phyloP scores from a whole-genome alignment of 92 coral and sea anemone species.

The Bergia sp. region DNA sequence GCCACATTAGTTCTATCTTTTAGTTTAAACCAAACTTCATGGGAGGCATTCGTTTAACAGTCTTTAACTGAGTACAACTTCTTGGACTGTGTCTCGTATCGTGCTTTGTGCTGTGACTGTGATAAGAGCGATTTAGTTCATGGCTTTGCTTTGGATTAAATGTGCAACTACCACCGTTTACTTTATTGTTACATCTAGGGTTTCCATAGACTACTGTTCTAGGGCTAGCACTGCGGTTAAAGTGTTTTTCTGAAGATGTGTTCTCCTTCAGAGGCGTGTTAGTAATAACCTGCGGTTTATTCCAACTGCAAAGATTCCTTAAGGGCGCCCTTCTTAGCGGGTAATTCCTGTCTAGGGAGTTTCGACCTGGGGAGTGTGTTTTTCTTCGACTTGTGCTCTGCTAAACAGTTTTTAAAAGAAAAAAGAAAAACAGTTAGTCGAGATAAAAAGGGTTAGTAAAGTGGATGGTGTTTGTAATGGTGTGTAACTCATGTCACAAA shows the following conservation, averaged over 20 bases:
- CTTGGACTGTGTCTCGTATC: constrained; percentile 10
- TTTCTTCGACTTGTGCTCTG: constrained; percentile 48
- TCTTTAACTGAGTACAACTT: background rate
- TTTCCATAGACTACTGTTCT: constrained; percentile 2
- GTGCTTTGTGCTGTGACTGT: background rate
- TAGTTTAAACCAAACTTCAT: constrained; percentile 79
- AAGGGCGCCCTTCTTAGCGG: constrained; percentile 49
- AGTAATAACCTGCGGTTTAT: constrained; percentile 48
- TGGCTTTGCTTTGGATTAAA: constrained; percentile 3
- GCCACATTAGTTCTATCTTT: background rate
- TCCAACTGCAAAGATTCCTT: constrained; percentile 48
- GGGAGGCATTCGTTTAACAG: constrained; percentile 62
- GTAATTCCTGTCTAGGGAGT: constrained; percentile 47
- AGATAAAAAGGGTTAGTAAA: constrained; percentile 10
- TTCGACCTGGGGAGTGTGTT: constrained; percentile 49
- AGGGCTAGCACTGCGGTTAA: constrained; percentile 23
- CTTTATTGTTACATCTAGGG: background rate
- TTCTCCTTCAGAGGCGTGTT: constrained; percentile 36
- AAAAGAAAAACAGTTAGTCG: constrained; percentile 37
- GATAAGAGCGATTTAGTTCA: background rate
- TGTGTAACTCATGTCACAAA: background rate
- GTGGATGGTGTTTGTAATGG: background rate
- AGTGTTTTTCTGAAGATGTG: constrained; percentile 30
- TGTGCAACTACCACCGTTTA: constrained; percentile 1
- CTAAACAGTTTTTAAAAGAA: constrained; percentile 44